Evolutionary conservation across 1,140 invertebrate genomes (phyloP).

Genomic region (Microplitis demolitor): DNA sequence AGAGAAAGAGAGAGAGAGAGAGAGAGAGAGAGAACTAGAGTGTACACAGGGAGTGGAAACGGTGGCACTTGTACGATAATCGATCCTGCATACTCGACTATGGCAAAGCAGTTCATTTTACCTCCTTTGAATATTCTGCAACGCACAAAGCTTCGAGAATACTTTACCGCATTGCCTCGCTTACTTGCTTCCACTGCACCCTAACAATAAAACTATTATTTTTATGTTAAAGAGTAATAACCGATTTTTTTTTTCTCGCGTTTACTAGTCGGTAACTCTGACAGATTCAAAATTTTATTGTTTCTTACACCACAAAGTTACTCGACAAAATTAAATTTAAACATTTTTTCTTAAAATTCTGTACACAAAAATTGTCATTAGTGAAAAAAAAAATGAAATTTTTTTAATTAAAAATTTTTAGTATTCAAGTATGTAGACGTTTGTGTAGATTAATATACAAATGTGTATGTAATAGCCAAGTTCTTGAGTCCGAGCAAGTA

Average conservation of each 20-base stretch:
- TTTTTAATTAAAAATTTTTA: not conserved
- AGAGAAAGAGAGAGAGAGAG: not conserved
- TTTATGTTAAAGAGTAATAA: too few species aligned
- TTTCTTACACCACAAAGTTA: too few species aligned
- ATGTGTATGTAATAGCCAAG: not conserved
- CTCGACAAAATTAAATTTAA: too few species aligned
- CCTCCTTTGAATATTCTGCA: constrained; percentile 14
- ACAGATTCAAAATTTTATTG: too few species aligned
- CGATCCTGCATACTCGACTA: constrained; percentile 7
- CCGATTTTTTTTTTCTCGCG: too few species aligned
- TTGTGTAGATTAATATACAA: not conserved
- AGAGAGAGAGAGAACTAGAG: not conserved
- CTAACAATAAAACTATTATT: too few species aligned
- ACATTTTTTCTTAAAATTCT: too few species aligned
- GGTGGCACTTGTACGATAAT: constrained; percentile 11
- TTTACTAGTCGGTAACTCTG: too few species aligned
- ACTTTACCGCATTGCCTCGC: not conserved
- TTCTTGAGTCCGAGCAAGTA: too few species aligned
- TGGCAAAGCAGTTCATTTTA: constrained; percentile 15
- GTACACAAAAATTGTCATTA: too few species aligned
- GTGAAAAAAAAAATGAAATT: not conserved
- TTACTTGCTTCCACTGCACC: not conserved
- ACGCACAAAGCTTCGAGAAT: constrained; percentile 9
- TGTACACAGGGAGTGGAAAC: not conserved
- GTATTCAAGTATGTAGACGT: not conserved